These are phyloP conservation scores for Cariama cristata DNA, from an alignment of 2,113 vertebrate species.

Conservation along the genomic window DNA sequence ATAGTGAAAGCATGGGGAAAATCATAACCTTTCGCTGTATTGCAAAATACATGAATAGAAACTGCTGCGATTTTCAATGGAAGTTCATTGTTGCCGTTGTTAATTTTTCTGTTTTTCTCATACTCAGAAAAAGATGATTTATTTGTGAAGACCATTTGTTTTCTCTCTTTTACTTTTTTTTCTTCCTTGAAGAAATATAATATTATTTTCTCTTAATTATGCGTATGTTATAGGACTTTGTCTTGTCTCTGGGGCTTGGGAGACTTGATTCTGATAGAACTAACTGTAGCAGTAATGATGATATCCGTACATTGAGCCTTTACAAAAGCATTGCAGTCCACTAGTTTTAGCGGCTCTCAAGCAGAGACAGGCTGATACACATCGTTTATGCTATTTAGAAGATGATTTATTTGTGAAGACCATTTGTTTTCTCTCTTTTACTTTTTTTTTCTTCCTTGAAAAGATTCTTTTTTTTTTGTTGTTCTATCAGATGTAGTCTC, in stretches of 20 bases:
- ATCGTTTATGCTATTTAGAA: not conserved
- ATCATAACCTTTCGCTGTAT: accelerated
- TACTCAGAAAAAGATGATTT: too few relatives aligned
- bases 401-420: not conserved
- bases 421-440: not conserved
- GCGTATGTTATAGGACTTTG: not conserved
- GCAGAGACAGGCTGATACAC: not conserved
- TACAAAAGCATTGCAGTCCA: not conserved
- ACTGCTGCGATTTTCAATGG: not conserved
- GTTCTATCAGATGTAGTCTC: not conserved
- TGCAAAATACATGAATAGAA: not conserved
- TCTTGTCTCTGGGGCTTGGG: not conserved
- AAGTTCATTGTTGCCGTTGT: not conserved
- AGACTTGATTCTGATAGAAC: not conserved
- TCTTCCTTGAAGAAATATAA: too few relatives aligned
- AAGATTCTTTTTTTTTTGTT: not conserved
- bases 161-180: too few relatives aligned
- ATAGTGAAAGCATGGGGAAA: not conserved
- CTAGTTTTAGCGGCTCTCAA: not conserved
- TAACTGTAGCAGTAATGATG: not conserved
- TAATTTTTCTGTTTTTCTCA: not conserved
- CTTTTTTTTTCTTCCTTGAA: not conserved
- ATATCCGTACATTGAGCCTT: not conserved
- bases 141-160: too few relatives aligned
- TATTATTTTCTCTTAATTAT: too few relatives aligned